Evolutionary conservation across 2,888 invertebrate species (phyloP), one percentile per base, ranked within the genome.

Genomic region (Eubasilissa splendida): DNA sequence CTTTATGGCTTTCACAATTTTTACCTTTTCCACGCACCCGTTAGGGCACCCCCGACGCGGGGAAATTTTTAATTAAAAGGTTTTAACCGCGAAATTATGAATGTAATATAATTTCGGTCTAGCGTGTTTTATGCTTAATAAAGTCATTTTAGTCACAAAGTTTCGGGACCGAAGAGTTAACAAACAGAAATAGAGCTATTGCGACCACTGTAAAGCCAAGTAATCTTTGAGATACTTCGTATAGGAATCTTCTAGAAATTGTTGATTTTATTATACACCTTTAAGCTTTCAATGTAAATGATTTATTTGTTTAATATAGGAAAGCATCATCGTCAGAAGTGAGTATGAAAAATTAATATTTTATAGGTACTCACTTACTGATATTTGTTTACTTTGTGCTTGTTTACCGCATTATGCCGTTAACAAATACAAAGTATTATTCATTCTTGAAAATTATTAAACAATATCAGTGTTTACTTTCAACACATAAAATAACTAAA

Each of bases 1-100:
- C 70, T 78, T 78, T 78, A 78, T 63, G 56, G 63, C 42, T 66
- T 77, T 66, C 66, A 76, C 76, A 77, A 70, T 59, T 77, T 63
- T 77, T 63, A 68, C 76, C 76, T 66, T 22, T 66, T 66, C 76
- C 52, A 76, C 66, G 76, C 76, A 76, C 54, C 31, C 76, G 52
- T 22, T 76, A 22, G 63, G 50, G 31, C 31, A 59, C 14, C 33
- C 12, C 59, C 59, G 42, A 12, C 52, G 9, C n/a, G 3, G 53
- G 53, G 53, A 59, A 52, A 56, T 76, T 76, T 76, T 76, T 76
- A 76, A 76, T 76, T 76, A 76, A 76, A 76, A 33, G 65, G 76
- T 42, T 66, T 66, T 76, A 53, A 76, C 76, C 76, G 59, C 63
- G 59, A 52, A 50, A 76, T 76, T 60, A 63, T 60, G 63, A 52